These are phyloP conservation scores for Syncerus caffer DNA, from an alignment of 2,797 vertebrate genomes.

Conservation along the genomic window DNA sequence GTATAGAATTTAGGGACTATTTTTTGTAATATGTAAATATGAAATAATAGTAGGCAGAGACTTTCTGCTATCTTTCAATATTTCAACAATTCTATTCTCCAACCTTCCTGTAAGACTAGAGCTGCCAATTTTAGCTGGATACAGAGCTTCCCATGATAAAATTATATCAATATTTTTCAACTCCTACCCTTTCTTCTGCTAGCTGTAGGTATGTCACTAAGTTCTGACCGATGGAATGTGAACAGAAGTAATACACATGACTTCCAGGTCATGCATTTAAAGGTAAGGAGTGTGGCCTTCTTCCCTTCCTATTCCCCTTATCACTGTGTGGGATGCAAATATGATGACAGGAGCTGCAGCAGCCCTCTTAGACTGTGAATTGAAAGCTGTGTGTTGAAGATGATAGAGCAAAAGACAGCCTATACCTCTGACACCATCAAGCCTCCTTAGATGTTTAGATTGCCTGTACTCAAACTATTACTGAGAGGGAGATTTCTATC, in stretches of 20 bases:
- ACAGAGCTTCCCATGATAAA: neutral
- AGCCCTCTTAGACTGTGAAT: neutral
- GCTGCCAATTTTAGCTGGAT: neutral
- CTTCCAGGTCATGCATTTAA: neutral
- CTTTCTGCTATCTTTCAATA: neutral
- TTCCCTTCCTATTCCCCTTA: neutral
- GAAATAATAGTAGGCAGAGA: neutral
- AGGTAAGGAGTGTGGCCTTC: neutral
- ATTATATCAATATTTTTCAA: neutral
- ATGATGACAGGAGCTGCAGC: neutral
- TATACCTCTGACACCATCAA: neutral
- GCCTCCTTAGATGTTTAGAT: neutral
- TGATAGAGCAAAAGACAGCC: neutral
- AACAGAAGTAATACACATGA: neutral
- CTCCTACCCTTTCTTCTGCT: neutral
- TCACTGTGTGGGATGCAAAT: neutral
- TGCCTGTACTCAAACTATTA: neutral
- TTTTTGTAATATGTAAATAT: neutral
- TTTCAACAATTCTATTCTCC: neutral
- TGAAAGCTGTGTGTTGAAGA: neutral
- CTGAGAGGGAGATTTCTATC: neutral
- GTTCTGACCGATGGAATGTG: neutral
- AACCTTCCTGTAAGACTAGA: neutral
- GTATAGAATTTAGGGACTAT: neutral
- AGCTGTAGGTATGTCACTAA: neutral